Evolutionary conservation across 1,140 invertebrate species (phyloP).

Genomic region (Drepana arcuata): DNA sequence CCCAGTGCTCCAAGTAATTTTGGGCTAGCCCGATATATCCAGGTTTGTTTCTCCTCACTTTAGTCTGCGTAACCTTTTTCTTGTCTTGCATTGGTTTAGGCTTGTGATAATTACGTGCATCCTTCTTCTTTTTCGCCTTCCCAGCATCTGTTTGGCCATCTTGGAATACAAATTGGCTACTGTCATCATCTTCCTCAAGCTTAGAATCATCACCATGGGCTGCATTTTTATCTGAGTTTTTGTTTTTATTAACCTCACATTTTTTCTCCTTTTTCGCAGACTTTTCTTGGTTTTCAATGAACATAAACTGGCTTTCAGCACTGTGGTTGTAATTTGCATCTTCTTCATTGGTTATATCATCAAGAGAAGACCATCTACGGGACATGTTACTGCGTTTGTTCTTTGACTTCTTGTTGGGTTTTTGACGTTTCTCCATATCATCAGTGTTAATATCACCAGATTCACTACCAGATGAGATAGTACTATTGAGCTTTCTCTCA

Average conservation of each 20-base stretch:
- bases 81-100: conserved; percentile 64
- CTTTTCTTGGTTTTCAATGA: conserved; percentile 57
- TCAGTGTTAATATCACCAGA: conserved; percentile 62
- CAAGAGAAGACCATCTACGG: conserved; percentile 73
- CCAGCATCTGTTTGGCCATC: conserved; percentile 43
- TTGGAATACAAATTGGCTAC: conserved; percentile 43
- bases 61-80: conserved; percentile 53
- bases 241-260: conserved; percentile 29
- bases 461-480: conserved; percentile 65
- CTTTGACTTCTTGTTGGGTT: conserved; percentile 66
- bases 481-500: conserved; percentile 41
- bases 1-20: conserved; percentile 77
- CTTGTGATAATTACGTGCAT: conserved; percentile 57
- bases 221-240: conserved; percentile 35
- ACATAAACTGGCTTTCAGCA: conserved; percentile 59
- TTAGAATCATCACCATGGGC: conserved; percentile 30
- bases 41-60: conserved; percentile 57
- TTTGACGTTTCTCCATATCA: conserved; percentile 50
- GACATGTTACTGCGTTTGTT: conserved; percentile 65
- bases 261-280: conserved; percentile 51
- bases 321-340: conserved; percentile 38
- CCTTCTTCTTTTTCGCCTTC: conserved; percentile 62
- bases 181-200: conserved; percentile 36
- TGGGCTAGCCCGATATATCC: conserved; percentile 68
- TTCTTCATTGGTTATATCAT: conserved; percentile 71